These are phyloP conservation scores for Meles meles DNA, from an alignment of 2,113 vertebrate species.

Conservation along the genomic window DNA sequence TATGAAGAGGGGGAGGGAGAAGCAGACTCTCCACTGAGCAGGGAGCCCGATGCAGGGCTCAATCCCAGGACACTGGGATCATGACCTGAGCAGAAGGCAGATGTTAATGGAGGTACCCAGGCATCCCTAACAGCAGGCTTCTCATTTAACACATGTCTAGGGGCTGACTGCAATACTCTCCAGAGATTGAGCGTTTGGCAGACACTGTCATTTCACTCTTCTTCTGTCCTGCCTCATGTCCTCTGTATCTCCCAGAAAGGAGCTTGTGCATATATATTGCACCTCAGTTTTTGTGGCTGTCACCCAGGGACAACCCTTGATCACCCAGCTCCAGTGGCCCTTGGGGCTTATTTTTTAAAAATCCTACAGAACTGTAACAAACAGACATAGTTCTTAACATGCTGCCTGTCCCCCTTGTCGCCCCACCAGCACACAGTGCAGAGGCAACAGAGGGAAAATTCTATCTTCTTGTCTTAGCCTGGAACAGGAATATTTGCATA, in stretches of 20 bases:
- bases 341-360: neutral
- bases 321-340: neutral
- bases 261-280: neutral
- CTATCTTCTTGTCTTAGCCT: neutral
- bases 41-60: too few relatives aligned
- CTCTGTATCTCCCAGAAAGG: neutral
- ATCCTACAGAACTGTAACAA: neutral
- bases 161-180: neutral
- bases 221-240: neutral
- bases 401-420: neutral
- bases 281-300: neutral
- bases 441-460: neutral
- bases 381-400: neutral
- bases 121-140: neutral
- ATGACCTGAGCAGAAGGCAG: too few relatives aligned
- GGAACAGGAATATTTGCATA: neutral
- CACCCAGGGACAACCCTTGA: neutral
- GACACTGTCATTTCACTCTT: neutral
- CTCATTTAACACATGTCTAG: neutral
- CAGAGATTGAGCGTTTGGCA: neutral
- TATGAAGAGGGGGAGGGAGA: too few relatives aligned
- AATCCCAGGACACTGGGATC: too few relatives aligned
- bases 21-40: too few relatives aligned
- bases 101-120: too few relatives aligned
- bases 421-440: neutral